A percentile compares a stretch with the other conserved stretches of the same genome.
Conservation (phyloP, 2,888 invertebrate species). For the Andrena praecox region DNA sequence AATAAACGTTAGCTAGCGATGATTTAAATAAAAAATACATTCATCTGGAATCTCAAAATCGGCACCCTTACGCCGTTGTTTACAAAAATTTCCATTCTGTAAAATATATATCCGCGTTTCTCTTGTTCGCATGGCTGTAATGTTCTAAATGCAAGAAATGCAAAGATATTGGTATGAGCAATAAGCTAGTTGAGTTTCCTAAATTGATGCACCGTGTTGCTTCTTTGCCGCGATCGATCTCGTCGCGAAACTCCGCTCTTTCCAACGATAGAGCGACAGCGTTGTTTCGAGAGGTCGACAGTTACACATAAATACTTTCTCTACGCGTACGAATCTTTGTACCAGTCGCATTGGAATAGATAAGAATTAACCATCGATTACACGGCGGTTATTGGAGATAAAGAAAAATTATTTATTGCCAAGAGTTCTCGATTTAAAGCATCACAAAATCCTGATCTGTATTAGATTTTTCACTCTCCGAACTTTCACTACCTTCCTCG, state of each 20-base stretch:
- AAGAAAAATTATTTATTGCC: conserved; percentile 65
- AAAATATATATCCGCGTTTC: conserved; percentile 52
- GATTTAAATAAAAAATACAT: conserved; percentile 43
- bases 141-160: conserved; percentile 65
- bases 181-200: conserved; percentile 40
- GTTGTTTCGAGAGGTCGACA: conserved; percentile 32
- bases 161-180: conserved; percentile 47
- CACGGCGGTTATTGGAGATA: conserved; percentile 47
- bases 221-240: conserved; percentile 18
- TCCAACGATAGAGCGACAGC: conserved; percentile 16
- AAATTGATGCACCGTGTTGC: conserved; percentile 37
- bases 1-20: conserved; percentile 34
- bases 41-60: conserved; percentile 46
- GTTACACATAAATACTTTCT: conserved; percentile 39
- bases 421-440: conserved; percentile 87
- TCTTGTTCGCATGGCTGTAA: conserved; percentile 46
- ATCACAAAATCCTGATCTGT: conserved; percentile 96
- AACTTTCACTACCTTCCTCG: conserved; percentile 85
- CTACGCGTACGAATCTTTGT: conserved; percentile 32
- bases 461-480: conserved; percentile 93
- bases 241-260: conserved; percentile 26
- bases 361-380: conserved; percentile 60
- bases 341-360: conserved; percentile 48
- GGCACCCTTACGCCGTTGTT: conserved; percentile 37
- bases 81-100: conserved; percentile 44